phyloP scores from a whole-genome alignment of 1,140 invertebrate genomes.

The Bombus pyrosoma region DNA sequence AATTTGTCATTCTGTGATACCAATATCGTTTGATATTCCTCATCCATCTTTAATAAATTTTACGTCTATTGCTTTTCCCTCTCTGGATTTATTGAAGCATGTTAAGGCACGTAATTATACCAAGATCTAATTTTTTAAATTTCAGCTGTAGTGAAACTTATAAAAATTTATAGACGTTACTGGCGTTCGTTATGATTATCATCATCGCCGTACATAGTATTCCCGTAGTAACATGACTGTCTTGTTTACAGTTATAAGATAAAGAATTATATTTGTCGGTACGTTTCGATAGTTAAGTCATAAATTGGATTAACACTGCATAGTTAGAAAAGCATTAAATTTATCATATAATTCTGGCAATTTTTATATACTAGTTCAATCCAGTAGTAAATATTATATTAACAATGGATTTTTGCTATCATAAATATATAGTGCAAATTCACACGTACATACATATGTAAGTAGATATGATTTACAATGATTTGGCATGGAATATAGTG shows the following conservation, averaged over 20 bases:
- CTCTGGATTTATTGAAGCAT: too few relatives aligned
- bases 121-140: too few relatives aligned
- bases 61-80: too few relatives aligned
- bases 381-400: not conserved
- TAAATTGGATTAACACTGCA: too few relatives aligned
- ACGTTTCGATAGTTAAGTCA: not conserved
- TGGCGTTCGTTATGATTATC: not conserved
- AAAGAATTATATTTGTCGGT: not conserved
- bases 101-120: too few relatives aligned
- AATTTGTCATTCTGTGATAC: not conserved
- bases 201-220: not conserved
- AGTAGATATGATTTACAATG: not conserved
- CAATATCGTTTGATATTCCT: not conserved
- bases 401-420: not conserved
- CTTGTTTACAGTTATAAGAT: not conserved
- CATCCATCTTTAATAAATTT: not conserved
- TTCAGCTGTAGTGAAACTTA: too few relatives aligned
- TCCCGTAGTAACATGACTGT: not conserved
- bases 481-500: conserved; percentile 2
- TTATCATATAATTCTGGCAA: not conserved
- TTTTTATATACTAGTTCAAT: not conserved
- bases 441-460: not conserved
- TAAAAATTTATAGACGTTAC: not conserved
- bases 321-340: too few relatives aligned
- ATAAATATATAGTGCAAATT: not conserved